Base-by-base conservation (phyloP, 2,888 invertebrate genomes). In the Eucriotettix oculatus region DNA sequence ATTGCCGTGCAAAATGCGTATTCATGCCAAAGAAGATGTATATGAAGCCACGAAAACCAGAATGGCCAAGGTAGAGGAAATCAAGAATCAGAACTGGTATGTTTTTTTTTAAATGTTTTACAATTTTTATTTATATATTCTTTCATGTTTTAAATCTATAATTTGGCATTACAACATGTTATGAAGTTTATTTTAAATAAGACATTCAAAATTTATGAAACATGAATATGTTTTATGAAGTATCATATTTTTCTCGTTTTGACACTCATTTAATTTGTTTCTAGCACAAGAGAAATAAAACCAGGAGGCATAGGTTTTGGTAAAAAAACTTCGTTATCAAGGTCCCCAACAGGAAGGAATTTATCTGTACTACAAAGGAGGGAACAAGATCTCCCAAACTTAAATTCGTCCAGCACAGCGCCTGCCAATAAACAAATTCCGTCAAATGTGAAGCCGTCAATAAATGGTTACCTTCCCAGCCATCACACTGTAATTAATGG, bases 1-100 rank as follows among this genome's bases (percentile, higher is more conserved):
- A 67, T 79, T 96, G 76, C 85, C 87, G 69, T 83, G 86, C 73
- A 89, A 90, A 73, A 88, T 96, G 83, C 86, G 91, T 66, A 87
- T 96, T 68, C 90, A 89, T 73, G 96, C 96, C 69, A 95, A 92
- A 71, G 95, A 95, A 71, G 95, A 96, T 79, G 90, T 93, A 63
- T 96, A 95, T 77, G 91, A 91, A 76, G 85, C 87, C 68, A 96
- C 96, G 67, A 83, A 87, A 76, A 86, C 89, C 73, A 86, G 90
- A 70, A 92, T 96, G 90, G 90, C 90, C 70, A 85, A 85, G 70
- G 90, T 88, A 66, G 91, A 93, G 74, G 90, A 94, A 73, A 89
- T 87, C 75, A 90, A 87, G 76, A 93, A 92, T 78, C 93, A 91
- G 75, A 92, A 92, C 79, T 91, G 89, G 91, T 91, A 72, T 73